Base-by-base conservation (phyloP, 1,140 invertebrate species). In the Tribolium madens region DNA sequence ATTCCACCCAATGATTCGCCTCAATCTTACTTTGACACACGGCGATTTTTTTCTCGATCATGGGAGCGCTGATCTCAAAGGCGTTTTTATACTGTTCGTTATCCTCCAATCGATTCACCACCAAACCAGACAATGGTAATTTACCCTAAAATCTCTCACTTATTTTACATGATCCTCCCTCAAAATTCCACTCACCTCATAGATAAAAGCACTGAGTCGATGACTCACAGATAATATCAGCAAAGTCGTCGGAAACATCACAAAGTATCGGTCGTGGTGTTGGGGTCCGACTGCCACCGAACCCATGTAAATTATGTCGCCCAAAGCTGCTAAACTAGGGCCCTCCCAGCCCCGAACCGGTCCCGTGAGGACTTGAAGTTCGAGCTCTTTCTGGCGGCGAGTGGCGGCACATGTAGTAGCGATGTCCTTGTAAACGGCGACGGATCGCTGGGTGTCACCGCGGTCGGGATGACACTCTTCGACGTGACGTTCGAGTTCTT, bases 291-390 rank as follows among this genome's bases (percentile, higher is more conserved):
- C 91, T 1, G 94, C 93, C n/a, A 94, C 96, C 79, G 95, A 94
- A 14, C 96, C 95, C 90, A 96, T 95, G 79, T 95, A 92, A 75
- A 96, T 87, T 13, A 95, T 93, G 77, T 94, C 92, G 1, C 93
- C 94, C 14, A 97, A 86, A 3, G 89, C 89, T 7, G 88, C 87
- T 13, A 95, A 84, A 82, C 94, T 95, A 79, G 96, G 94, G n/a
- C 96, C 96, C 84, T 98, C 96, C 96, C 96, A 98, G 1, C 94
- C 95, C 78, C 94, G 91, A n/a, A 98, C 94, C 15, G 93, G 93
- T 3, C 96, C 96, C 0, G 93, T 95, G 77, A 99, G 88, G 42
- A 99, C 95, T 88, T 99, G 97, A 47, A 98, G 87, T 81, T 99
- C 97, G 82, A 98, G 89, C 88, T 99, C 97, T 86, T 97, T 98